Conservation (phyloP, 2,113 vertebrate genomes). For the Pygoscelis adeliae region DNA sequence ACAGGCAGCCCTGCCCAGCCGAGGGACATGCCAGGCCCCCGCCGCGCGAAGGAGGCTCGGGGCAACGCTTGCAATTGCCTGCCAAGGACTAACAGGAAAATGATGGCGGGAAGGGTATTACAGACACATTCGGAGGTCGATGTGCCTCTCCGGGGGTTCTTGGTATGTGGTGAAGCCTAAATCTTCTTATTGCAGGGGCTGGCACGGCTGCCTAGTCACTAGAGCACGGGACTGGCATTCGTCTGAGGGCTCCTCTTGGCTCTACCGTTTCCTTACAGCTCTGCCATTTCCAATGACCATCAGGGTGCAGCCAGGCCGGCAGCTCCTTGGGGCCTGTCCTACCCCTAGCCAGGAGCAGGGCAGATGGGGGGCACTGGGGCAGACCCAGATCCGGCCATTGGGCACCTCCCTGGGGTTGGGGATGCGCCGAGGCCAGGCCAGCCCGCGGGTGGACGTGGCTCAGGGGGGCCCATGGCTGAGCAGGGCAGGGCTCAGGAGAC, state of each 20-base stretch:
- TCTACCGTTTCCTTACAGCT: not conserved
- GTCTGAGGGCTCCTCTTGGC: not conserved
- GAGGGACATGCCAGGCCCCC: not conserved
- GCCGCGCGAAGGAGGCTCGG: rapidly evolving
- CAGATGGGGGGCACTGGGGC: not conserved
- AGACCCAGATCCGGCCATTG: rapidly evolving
- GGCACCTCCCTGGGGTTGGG: not conserved
- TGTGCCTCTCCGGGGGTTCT: rapidly evolving
- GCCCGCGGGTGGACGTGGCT: rapidly evolving
- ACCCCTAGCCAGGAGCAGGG: not conserved
- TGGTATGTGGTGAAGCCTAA: not conserved
- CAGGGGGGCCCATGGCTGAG: too few species aligned
- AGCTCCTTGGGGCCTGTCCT: not conserved
- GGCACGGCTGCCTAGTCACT: not conserved
- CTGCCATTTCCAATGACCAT: not conserved
- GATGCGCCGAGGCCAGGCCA: rapidly evolving
- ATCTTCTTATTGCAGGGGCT: not conserved
- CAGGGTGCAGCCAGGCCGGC: not conserved
- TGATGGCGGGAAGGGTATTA: not conserved
- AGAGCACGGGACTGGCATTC: not conserved
- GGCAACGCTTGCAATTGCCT: rapidly evolving
- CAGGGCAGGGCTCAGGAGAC: not conserved
- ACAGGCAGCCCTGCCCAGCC: not conserved
- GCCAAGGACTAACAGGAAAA: not conserved
- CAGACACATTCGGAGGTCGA: not conserved